These are phyloP conservation scores for Drosophila pruinosa DNA, from an alignment of 1,140 invertebrate genomes.

Conservation along the genomic window DNA sequence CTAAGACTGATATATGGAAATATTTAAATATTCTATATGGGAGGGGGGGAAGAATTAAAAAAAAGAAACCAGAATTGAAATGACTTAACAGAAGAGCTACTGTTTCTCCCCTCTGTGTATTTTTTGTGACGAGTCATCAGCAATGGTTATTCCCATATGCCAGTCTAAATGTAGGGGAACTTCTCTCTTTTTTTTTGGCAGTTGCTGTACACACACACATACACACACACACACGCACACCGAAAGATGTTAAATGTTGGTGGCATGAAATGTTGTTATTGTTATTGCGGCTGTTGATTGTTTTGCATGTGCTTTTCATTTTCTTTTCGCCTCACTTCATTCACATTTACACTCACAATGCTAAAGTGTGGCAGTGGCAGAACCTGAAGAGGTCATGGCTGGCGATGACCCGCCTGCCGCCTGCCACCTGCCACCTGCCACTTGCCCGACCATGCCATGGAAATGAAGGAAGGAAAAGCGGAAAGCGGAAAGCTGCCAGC, in stretches of 20 bases:
- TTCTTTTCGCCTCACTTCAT: slow-evolving; percentile 32
- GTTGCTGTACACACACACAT: slow-evolving; percentile 8
- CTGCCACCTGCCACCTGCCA: neutral
- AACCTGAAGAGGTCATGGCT: slow-evolving; percentile 39
- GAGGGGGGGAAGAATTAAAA: neutral
- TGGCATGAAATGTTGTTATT: slow-evolving; percentile 15
- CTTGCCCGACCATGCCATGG: neutral
- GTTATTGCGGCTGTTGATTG: slow-evolving; percentile 32
- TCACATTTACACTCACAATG: slow-evolving; percentile 13
- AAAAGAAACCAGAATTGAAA: neutral
- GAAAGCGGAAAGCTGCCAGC: neutral
- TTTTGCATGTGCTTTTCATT: slow-evolving; percentile 43
- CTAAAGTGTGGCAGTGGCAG: slow-evolving; percentile 22
- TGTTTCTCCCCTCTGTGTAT: neutral
- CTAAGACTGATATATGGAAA: slow-evolving; percentile 25
- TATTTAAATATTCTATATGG: neutral
- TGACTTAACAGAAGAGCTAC: slow-evolving; percentile 1
- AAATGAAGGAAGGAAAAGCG: neutral
- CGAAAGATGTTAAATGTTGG: neutral
- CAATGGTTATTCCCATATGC: neutral
- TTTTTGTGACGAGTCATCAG: neutral
- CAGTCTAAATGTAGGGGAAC: slow-evolving; percentile 7
- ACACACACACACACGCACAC: neutral
- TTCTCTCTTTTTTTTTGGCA: slow-evolving; percentile 19
- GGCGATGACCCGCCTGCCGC: slow-evolving; percentile 9